phyloP scores from a whole-genome alignment of 2,113 vertebrate species.

The Cololabis saira region DNA sequence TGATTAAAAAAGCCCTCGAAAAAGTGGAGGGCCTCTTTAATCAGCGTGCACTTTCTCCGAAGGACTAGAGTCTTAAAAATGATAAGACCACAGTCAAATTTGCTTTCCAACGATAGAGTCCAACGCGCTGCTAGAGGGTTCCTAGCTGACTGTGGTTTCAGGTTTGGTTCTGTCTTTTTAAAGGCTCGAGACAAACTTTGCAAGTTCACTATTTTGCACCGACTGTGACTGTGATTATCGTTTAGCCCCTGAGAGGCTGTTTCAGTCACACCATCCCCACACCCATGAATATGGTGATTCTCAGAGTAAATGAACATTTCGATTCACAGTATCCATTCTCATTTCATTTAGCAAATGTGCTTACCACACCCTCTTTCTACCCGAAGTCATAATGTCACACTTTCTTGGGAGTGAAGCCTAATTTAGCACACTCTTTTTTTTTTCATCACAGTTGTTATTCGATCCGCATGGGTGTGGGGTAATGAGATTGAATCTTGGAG shows the following conservation, averaged over 20 bases:
- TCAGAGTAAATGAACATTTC: conserved; percentile 76
- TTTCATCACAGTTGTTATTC: conserved; percentile 66
- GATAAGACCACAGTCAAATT: no score
- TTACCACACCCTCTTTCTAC: conserved; percentile 71
- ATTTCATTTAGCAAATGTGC: conserved; percentile 76
- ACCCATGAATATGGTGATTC: conserved; percentile 53
- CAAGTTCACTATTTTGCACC: conserved; percentile 26
- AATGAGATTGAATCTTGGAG: conserved; percentile 81
- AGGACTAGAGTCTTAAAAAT: no score
- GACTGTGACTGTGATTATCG: conserved; percentile 20
- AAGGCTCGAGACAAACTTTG: conserved; percentile 32
- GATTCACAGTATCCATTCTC: conserved; percentile 70
- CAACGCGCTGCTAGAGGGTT: no score
- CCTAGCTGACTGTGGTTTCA: no score
- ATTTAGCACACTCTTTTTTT: conserved; percentile 60
- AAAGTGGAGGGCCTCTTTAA: no score
- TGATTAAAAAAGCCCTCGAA: no score
- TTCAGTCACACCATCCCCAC: conserved; percentile 28
- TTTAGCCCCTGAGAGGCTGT: conserved; percentile 60
- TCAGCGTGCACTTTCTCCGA: no score
- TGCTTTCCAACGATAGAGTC: no score
- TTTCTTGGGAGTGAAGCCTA: conserved; percentile 54
- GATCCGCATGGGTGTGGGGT: conserved; percentile 66
- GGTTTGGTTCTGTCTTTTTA: no score
- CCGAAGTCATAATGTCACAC: conserved; percentile 76